Percentiles rank a stretch among this genome's conserved stretches.
phyloP scores from a whole-genome alignment of 2,888 invertebrate genomes.

The Alsophila aescularia region DNA sequence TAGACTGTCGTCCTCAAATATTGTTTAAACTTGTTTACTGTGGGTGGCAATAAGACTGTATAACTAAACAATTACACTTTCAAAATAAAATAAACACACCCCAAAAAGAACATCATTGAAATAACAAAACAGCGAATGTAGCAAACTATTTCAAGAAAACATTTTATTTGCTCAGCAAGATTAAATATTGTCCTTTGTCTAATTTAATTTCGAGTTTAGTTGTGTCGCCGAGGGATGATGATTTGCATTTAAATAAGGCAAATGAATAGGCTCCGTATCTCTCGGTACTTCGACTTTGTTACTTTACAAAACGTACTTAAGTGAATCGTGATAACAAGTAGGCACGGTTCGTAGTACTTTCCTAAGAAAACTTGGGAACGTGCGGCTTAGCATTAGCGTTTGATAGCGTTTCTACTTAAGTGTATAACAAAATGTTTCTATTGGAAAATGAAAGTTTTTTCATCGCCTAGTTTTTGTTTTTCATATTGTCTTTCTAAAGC shows the following conservation, averaged over 20 bases:
- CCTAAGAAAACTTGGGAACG: background rate
- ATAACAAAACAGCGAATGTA: background rate
- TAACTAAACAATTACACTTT: background rate
- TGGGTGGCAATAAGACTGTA: background rate
- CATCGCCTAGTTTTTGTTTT: too few species aligned
- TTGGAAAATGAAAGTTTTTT: too few species aligned
- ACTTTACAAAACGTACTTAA: conserved; percentile 3
- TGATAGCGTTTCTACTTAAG: background rate
- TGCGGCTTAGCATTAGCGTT: background rate
- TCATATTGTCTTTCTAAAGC: too few species aligned
- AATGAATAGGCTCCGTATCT: conserved; percentile 14
- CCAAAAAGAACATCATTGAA: background rate
- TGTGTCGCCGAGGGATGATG: conserved; percentile 7
- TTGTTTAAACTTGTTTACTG: background rate
- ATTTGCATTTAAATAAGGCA: conserved; percentile 24
- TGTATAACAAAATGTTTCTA: too few species aligned
- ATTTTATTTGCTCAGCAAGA: conserved; percentile 5
- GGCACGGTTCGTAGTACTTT: background rate
- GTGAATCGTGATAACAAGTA: conserved; percentile 7
- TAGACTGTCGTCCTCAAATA: background rate
- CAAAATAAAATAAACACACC: background rate
- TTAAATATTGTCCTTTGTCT: conserved; percentile 18
- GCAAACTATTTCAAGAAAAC: conserved; percentile 8
- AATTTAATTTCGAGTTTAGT: conserved; percentile 18
- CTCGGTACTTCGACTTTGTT: conserved; percentile 11